A percentile compares a stretch with the other conserved stretches of the same genome.
Evolutionary conservation across 2,797 vertebrate species (phyloP).

Genomic region (Semaprochilodus insignis): DNA sequence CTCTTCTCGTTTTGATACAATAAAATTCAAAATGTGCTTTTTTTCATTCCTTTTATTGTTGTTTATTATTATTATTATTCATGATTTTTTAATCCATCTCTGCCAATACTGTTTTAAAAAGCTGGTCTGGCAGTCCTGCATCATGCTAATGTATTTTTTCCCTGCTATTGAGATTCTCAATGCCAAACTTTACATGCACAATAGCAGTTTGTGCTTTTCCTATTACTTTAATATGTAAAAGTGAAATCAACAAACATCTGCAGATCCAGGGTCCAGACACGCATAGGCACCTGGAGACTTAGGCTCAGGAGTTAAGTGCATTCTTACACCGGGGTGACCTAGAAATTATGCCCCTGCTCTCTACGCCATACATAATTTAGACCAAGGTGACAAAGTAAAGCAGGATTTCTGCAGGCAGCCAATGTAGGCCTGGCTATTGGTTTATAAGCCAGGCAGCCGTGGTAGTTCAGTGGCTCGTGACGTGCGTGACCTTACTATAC

Average conservation of each 20-base stretch:
- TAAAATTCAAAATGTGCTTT: constrained; percentile 5
- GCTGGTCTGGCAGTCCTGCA: not conserved
- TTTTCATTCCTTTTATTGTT: not conserved
- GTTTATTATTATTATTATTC: too few species aligned
- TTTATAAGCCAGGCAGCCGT: constrained; percentile 12
- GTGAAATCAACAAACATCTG: constrained; percentile 1
- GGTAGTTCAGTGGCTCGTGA: not conserved
- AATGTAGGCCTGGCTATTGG: constrained; percentile 23
- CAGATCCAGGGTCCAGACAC: not conserved
- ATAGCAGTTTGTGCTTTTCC: constrained; percentile 21
- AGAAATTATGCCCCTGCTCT: constrained; percentile 46
- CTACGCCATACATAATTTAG: constrained; percentile 51
- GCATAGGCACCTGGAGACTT: constrained; percentile 19
- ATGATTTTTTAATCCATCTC: not conserved
- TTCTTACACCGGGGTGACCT: constrained; percentile 43
- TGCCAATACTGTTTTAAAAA: not conserved
- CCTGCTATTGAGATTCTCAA: not conserved
- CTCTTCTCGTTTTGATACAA: constrained; percentile 3
- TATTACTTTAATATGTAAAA: constrained; percentile 20
- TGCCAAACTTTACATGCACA: not conserved
- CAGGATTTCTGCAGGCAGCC: constrained; percentile 20
- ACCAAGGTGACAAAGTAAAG: constrained; percentile 40
- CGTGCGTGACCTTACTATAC: constrained; percentile 25
- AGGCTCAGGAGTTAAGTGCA: constrained; percentile 28
- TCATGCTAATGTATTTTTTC: not conserved